Percentiles rank a stretch among this genome's conserved stretches.
Conservation (phyloP, 1,140 invertebrate genomes). For the Lepidurus packardi region DNA sequence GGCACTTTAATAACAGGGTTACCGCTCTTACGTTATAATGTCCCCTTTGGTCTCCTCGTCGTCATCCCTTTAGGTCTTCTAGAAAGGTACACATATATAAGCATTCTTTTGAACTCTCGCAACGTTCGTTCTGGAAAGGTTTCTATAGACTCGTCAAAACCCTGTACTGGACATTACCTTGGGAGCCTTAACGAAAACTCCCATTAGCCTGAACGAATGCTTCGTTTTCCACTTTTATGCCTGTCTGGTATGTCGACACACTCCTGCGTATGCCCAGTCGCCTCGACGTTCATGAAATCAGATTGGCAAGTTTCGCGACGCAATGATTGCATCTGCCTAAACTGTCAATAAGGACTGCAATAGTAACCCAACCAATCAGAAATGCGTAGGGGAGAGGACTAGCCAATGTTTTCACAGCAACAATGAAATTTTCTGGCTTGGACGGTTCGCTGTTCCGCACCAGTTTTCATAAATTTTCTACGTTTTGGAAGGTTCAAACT, state of each 20-base stretch:
- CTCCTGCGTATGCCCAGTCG: conserved; percentile 34
- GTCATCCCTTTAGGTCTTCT: neutral
- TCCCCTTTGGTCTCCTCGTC: neutral
- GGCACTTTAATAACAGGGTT: conserved; percentile 5
- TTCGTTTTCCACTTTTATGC: conserved; percentile 18
- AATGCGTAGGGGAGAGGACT: no score
- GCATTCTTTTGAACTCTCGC: neutral
- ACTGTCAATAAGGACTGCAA: no score
- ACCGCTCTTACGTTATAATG: conserved; percentile 5
- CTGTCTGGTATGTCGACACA: neutral
- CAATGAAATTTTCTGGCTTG: no score
- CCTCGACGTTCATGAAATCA: conserved; percentile 30
- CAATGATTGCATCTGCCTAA: no score
- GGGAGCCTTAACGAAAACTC: neutral
- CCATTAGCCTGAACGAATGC: conserved; percentile 27
- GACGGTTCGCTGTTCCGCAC: no score
- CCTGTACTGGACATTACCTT: no score
- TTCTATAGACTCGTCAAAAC: conserved; percentile 5
- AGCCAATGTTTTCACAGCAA: no score
- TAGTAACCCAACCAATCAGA: no score
- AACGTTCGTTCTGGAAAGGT: neutral
- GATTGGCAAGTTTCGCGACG: conserved; percentile 15
- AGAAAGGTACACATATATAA: neutral
- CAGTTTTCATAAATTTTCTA: no score
- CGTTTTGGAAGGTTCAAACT: no score